These are phyloP conservation scores for Anguilla anguilla DNA, from an alignment of 2,797 vertebrate species.

Conservation along the genomic window DNA sequence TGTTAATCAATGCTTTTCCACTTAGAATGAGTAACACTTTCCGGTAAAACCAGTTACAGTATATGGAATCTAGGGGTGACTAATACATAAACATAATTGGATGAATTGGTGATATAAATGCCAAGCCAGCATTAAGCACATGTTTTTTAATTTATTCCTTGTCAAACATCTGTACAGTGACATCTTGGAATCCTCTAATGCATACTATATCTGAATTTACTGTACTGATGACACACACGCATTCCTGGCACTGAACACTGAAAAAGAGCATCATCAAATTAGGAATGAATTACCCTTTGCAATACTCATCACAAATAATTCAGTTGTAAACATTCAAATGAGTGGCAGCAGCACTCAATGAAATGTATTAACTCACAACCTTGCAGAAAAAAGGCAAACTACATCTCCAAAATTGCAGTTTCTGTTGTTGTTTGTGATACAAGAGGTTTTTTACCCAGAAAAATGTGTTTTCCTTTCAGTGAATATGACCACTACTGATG, in stretches of 20 bases:
- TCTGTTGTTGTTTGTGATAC: conserved; percentile 14
- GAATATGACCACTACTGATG: conserved; percentile 2
- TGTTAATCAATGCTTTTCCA: background rate
- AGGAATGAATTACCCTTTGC: background rate
- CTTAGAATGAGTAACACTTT: background rate
- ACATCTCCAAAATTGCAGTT: conserved; percentile 6
- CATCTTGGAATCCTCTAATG: background rate
- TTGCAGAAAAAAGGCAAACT: background rate
- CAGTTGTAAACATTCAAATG: background rate
- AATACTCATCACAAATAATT: background rate
- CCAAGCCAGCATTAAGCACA: background rate
- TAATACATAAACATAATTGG: background rate
- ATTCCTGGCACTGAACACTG: background rate
- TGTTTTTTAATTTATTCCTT: background rate
- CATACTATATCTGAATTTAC: no score
- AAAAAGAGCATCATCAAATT: background rate
- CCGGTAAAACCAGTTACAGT: background rate
- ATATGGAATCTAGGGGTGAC: background rate
- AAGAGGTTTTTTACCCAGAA: conserved; percentile 1
- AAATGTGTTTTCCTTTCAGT: conserved; percentile 23
- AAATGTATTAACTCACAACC: background rate
- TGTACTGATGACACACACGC: background rate
- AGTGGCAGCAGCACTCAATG: background rate
- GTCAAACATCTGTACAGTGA: background rate
- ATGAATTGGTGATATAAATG: background rate